Conservation (phyloP, 2,113 vertebrate species). For the Tetrao urogallus region DNA sequence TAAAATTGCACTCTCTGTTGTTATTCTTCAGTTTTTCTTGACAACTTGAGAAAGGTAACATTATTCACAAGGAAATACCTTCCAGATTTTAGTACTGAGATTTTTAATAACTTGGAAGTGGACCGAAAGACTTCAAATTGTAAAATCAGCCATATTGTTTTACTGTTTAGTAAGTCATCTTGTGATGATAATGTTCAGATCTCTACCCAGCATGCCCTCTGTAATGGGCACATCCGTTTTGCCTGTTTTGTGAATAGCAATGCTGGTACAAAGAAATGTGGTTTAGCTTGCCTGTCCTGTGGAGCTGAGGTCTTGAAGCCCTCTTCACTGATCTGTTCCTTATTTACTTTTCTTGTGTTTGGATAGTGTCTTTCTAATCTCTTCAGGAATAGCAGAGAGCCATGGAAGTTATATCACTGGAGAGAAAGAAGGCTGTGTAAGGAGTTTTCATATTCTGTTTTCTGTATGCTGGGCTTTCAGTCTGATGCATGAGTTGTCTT, state of each 20-base stretch:
- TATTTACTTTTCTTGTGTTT: background rate
- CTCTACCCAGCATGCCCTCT: background rate
- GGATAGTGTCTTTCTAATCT: background rate
- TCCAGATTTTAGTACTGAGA: background rate
- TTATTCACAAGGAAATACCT: background rate
- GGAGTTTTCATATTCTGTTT: background rate
- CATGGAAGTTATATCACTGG: background rate
- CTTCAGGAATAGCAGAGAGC: background rate
- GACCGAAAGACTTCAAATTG: background rate
- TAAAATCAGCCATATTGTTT: background rate
- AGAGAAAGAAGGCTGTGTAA: background rate
- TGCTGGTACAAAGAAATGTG: background rate
- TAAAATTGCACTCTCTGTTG: background rate
- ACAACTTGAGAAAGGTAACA: background rate
- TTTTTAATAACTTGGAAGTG: background rate
- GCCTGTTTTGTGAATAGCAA: background rate
- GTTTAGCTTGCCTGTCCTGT: background rate
- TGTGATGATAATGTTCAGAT: background rate
- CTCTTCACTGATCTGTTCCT: background rate
- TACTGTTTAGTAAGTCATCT: background rate
- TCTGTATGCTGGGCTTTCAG: background rate
- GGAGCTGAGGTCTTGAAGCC: background rate
- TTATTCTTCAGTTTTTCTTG: background rate
- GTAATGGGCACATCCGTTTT: background rate
- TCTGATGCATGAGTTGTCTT: background rate